These are phyloP conservation scores for Stomatorhinus ivindoensis DNA, from an alignment of 2,113 vertebrate genomes.

Conservation along the genomic window DNA sequence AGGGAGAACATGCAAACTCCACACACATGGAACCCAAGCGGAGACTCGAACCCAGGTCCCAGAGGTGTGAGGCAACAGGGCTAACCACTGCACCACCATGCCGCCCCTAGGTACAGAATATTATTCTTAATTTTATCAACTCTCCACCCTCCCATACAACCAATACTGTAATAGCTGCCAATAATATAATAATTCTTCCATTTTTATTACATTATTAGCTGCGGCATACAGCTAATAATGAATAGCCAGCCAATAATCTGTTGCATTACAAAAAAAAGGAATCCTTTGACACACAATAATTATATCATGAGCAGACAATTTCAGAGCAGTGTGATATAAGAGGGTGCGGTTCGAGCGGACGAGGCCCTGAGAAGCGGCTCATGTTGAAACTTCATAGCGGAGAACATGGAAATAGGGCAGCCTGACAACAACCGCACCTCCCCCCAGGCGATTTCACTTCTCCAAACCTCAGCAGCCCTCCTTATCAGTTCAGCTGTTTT, in stretches of 20 bases:
- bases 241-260: background rate
- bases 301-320: background rate
- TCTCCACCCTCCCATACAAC: background rate
- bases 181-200: background rate
- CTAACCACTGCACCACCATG: no score
- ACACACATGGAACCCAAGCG: no score
- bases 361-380: background rate
- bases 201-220: background rate
- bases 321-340: background rate
- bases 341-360: background rate
- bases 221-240: background rate
- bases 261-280: background rate
- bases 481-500: background rate
- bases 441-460: conserved; percentile 17
- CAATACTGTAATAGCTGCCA: background rate
- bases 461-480: conserved; percentile 12
- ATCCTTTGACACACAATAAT: background rate
- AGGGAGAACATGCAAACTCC: no score
- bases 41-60: no score
- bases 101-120: background rate
- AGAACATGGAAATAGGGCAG: background rate
- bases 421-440: background rate
- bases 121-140: background rate
- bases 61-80: no score
- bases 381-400: background rate